Base-by-base conservation (phyloP, 2,113 vertebrate genomes). In the Cinclus mexicanus region DNA sequence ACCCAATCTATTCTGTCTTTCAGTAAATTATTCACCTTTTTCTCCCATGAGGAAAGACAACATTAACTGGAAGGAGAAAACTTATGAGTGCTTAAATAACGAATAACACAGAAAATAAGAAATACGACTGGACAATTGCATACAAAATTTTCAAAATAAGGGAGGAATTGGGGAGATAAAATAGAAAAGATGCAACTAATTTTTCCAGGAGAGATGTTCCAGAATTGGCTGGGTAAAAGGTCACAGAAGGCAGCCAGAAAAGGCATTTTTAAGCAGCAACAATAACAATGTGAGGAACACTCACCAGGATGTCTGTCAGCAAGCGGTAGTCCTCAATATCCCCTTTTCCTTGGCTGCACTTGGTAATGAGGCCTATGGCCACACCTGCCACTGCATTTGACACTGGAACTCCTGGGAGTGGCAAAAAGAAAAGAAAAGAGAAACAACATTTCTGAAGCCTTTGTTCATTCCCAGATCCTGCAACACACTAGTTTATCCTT, bases 221-320 rank as follows among this genome's bases (percentile, higher is more conserved):
- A 52, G 80, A 82, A 75, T 18, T 31, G 65, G 25, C 5, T 11
- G 31, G 57, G 61, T 46, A 37, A 46, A 49, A 26, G 1, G 5
- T 57, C 71, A 8, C 33, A 86, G 31, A 37, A 76, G 20, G 20
- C 9, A 16, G 26, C 37, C 53, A 22, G 0, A 17, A 17, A 49
- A 19, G 23, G 5, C 35, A 21, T 41, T 47, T 67, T 12, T 35
- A 23, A 85, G 46, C 53, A 89, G 52, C 31, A 64, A 0, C 22
- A 46, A 0, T 0, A 26, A 2, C 25, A n/a, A 5, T 6, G 49
- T 22, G 42, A 85, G 63, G 90, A 96, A 60, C 81, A 97, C 98
- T 97, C 97, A 99, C 99, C 98, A 99, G 97, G 95, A 99, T 99
- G 96, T 99, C 99, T 53, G 99, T 99, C 44, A 99, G 96, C 94